These are phyloP conservation scores for Lordiphosa mommai DNA, from an alignment of 1,140 invertebrate species.

Conservation along the genomic window DNA sequence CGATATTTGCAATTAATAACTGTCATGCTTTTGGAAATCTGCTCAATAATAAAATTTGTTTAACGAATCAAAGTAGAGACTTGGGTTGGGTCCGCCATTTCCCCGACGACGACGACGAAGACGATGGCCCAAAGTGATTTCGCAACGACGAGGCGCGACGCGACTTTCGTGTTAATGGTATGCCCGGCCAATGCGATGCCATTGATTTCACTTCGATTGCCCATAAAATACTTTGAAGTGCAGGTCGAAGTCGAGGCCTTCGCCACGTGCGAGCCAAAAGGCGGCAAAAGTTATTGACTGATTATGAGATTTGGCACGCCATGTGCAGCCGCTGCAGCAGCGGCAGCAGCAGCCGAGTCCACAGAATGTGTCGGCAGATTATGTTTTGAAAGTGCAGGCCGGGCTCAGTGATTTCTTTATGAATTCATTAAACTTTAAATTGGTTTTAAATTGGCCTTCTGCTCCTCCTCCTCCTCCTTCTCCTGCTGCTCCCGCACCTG, in stretches of 20 bases:
- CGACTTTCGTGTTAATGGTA: conserved; percentile 77
- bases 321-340: conserved; percentile 29
- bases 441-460: conserved; percentile 71
- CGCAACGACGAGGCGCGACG: conserved; percentile 37
- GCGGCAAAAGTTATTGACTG: conserved; percentile 78
- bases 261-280: conserved; percentile 62
- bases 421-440: conserved; percentile 78
- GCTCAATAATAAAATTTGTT: conserved; percentile 75
- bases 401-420: conserved; percentile 71
- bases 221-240: conserved; percentile 73
- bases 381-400: conserved; percentile 73
- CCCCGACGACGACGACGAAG: conserved; percentile 35
- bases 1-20: conserved; percentile 79
- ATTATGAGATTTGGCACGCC: conserved; percentile 78
- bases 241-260: conserved; percentile 24
- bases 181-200: conserved; percentile 63
- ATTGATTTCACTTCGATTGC: conserved; percentile 78
- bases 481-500: conserved; percentile 2
- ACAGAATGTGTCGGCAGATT: conserved; percentile 64
- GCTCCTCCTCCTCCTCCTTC: conserved; percentile 15
- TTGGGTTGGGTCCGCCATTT: conserved; percentile 16
- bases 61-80: conserved; percentile 64
- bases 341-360: not conserved
- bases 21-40: conserved; percentile 74
- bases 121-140: conserved; percentile 60